phyloP scores from a whole-genome alignment of 2,797 vertebrate genomes.

The Anabacerthia variegaticeps region DNA sequence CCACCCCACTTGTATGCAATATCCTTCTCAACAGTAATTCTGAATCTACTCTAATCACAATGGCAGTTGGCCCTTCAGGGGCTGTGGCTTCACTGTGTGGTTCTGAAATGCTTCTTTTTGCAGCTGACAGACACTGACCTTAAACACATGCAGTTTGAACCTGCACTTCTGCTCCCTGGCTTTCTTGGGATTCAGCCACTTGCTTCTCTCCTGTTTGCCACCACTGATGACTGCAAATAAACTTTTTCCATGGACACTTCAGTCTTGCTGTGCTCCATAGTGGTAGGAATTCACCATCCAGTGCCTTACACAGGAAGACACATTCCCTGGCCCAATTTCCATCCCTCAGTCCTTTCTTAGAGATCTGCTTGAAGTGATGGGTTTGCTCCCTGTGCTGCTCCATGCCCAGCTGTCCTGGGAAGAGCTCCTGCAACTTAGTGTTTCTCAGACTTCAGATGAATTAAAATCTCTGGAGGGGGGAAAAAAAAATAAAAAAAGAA shows the following conservation, averaged over 20 bases:
- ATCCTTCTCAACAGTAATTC: slow-evolving; percentile 37
- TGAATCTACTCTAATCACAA: neutral
- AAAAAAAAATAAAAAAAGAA: neutral
- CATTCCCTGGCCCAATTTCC: neutral
- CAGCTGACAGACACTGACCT: neutral
- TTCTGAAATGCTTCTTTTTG: neutral
- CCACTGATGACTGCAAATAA: neutral
- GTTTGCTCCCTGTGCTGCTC: neutral
- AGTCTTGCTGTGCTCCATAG: neutral
- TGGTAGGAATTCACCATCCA: neutral
- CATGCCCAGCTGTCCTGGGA: neutral
- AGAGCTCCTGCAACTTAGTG: neutral
- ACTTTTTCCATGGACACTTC: neutral
- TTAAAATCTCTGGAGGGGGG: neutral
- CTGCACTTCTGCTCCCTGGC: neutral
- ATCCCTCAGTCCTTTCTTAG: neutral
- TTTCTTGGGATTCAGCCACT: neutral
- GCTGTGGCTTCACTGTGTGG: neutral
- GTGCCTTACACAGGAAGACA: neutral
- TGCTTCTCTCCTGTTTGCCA: neutral
- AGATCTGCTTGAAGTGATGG: neutral
- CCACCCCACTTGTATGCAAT: slow-evolving; percentile 25
- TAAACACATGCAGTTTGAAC: neutral
- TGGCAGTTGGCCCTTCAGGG: neutral
- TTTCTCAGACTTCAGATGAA: neutral